phyloP scores from a whole-genome alignment of 2,888 invertebrate species.

The Tetranychus truncatus region DNA sequence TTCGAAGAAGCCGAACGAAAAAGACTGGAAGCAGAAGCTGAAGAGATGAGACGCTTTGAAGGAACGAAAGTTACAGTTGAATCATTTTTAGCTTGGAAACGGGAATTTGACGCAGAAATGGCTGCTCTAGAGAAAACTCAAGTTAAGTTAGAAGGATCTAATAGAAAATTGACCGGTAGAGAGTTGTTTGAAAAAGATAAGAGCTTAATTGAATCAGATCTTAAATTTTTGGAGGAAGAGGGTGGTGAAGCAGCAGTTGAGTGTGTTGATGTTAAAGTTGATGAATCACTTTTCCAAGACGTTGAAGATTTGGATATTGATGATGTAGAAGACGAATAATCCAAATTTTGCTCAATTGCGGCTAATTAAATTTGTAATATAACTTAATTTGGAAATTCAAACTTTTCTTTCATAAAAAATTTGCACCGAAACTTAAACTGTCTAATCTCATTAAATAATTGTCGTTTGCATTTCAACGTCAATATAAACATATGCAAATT shows the following conservation, averaged over 20 bases:
- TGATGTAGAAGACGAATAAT: slow-evolving; percentile 27
- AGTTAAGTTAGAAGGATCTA: slow-evolving; percentile 15
- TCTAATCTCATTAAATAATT: too few species aligned
- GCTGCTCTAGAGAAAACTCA: slow-evolving; percentile 47
- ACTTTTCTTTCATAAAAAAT: not conserved
- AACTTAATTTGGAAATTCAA: too few species aligned
- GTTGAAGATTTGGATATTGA: slow-evolving; percentile 54
- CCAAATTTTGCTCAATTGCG: not conserved
- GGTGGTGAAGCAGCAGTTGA: slow-evolving; percentile 36
- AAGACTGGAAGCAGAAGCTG: slow-evolving; percentile 55
- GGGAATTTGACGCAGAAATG: slow-evolving; percentile 73
- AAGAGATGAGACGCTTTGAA: slow-evolving; percentile 80
- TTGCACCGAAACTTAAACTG: not conserved
- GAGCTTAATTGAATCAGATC: slow-evolving; percentile 83
- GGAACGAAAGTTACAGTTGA: slow-evolving; percentile 89
- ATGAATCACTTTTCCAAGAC: slow-evolving; percentile 79
- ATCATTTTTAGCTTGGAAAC: slow-evolving; percentile 82
- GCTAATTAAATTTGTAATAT: not conserved
- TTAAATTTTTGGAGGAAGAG: slow-evolving; percentile 81
- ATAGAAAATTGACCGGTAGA: slow-evolving; percentile 41
- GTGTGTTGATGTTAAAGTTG: slow-evolving; percentile 63
- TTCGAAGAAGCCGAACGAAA: slow-evolving; percentile 51
- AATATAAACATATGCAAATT: too few species aligned
- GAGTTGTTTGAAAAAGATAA: slow-evolving; percentile 84
- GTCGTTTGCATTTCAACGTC: too few species aligned